A percentile compares a stretch with the other conserved stretches of the same genome.
phyloP scores from a whole-genome alignment of 1,140 invertebrate species.

The Thrips palmi region DNA sequence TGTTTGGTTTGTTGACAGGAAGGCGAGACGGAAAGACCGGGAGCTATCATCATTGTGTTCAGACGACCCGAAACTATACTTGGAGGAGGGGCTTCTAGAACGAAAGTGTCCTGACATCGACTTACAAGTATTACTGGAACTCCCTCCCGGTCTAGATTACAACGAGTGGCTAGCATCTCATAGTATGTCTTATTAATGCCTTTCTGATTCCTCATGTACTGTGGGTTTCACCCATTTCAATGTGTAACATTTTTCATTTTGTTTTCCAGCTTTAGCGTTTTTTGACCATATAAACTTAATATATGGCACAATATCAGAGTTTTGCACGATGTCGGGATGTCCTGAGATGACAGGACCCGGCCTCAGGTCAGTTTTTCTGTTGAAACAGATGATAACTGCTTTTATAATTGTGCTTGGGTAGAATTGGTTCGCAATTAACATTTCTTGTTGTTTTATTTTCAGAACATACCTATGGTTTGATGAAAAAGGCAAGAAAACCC shows the following conservation, averaged over 20 bases:
- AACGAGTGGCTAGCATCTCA: slow-evolving; percentile 98
- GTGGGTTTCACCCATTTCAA: background rate
- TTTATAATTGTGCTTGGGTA: background rate
- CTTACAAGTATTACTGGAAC: slow-evolving; percentile 76
- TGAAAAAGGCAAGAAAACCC: slow-evolving; percentile 94
- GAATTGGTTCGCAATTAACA: background rate
- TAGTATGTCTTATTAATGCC: slow-evolving; percentile 44
- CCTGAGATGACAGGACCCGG: slow-evolving; percentile 89
- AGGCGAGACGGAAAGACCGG: slow-evolving; percentile 91
- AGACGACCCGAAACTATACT: slow-evolving; percentile 70
- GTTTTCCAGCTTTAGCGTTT: slow-evolving; percentile 76
- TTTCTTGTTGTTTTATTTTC: slow-evolving; percentile 15
- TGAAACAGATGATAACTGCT: background rate
- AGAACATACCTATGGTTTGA: slow-evolving; percentile 97
- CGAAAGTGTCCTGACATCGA: slow-evolving; percentile 82
- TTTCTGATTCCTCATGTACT: slow-evolving; percentile 2
- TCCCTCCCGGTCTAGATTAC: slow-evolving; percentile 84
- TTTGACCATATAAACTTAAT: slow-evolving; percentile 97
- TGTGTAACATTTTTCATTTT: slow-evolving; percentile 10
- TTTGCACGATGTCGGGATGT: slow-evolving; percentile 85
- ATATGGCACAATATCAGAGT: slow-evolving; percentile 94
- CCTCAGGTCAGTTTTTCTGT: slow-evolving; percentile 60
- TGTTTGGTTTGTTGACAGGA: slow-evolving; percentile 45
- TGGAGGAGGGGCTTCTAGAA: slow-evolving; percentile 84
- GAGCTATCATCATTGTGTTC: slow-evolving; percentile 36